Base-by-base conservation (phyloP, 2,888 invertebrate species). In the Dysmachus trigonus region DNA sequence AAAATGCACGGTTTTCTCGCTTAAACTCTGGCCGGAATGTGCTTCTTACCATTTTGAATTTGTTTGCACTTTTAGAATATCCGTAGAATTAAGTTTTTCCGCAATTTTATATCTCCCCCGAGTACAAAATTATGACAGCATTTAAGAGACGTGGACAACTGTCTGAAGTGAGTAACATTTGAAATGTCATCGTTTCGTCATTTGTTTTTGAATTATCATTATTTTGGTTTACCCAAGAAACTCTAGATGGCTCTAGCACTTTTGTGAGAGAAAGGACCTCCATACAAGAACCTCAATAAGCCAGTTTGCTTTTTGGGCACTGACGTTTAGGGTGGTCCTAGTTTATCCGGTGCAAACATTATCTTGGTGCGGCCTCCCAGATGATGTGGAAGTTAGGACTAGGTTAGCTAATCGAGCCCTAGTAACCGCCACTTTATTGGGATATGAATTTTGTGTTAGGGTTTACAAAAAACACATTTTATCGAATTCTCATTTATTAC, bases 101-200 rank as follows among this genome's bases (percentile, higher is more conserved):
- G 30, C 13, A 10, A 41, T 31, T 74, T 79, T 47, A 47, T 47
- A 47, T 27, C 51, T 27, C 15, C 27, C 30, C 71, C 41, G 53
- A 41, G 72, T 30, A 79, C 31, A 51, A 38, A 79, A 79, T 79
- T 79, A 27, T 87, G 87, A 87, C 87, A 87, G 82, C 85, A 76
- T 83, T 82, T 71, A 76, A 85, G 74, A 76, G 85, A 87, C 87
- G 87, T 87, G 87, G 87, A 87, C 87, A 83, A 83, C 41, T 76
- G 47, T 2, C 22, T 47, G 83, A 84, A 84, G 38, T 84, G 47
- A 27, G 79, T 30, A 5, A 8, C 79, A 51, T 1, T 79, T 79
- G 18, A 35, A 31, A n/a, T 76, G 76, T 35, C 76, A 76, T 10
- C 1, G 18, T 22, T 62, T 10, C 22, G 33, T n/a, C 35, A 22